Percentiles rank a stretch among this genome's conserved stretches.
phyloP scores from a whole-genome alignment of 1,140 invertebrate species.

The Geopemphigus sp. region DNA sequence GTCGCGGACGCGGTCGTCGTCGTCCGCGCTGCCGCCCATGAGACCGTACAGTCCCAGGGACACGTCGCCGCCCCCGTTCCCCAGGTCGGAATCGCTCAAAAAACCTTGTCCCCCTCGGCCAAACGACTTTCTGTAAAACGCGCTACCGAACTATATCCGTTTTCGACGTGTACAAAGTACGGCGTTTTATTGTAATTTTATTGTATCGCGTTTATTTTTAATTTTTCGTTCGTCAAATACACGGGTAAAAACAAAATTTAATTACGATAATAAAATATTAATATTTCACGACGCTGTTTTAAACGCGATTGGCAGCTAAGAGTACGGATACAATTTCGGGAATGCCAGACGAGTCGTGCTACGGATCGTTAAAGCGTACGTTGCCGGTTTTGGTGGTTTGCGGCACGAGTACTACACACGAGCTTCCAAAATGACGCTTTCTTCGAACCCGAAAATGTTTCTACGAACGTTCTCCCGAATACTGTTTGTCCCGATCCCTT shows the following conservation, averaged over 20 bases:
- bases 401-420: background rate
- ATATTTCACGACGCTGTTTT: too few relatives aligned
- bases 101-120: slow-evolving; percentile 48
- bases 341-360: too few relatives aligned
- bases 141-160: background rate
- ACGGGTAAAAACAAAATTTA: background rate
- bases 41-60: slow-evolving; percentile 50
- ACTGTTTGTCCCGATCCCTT: background rate
- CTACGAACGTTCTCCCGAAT: background rate
- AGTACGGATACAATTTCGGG: too few relatives aligned
- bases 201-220: background rate
- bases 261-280: too few relatives aligned
- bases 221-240: background rate
- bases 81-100: slow-evolving; percentile 46
- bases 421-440: background rate
- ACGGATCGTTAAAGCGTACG: too few relatives aligned
- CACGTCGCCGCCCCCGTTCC: slow-evolving; percentile 56
- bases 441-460: background rate
- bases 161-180: background rate
- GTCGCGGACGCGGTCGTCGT: slow-evolving; percentile 65
- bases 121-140: slow-evolving; percentile 39
- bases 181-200: background rate
- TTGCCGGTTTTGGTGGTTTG: too few relatives aligned
- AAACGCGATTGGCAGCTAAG: too few relatives aligned
- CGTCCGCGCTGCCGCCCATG: slow-evolving; percentile 61